Evolutionary conservation across 1,140 invertebrate genomes (phyloP), one percentile per base, ranked within the genome.

Genomic region (Heliconius congener): DNA sequence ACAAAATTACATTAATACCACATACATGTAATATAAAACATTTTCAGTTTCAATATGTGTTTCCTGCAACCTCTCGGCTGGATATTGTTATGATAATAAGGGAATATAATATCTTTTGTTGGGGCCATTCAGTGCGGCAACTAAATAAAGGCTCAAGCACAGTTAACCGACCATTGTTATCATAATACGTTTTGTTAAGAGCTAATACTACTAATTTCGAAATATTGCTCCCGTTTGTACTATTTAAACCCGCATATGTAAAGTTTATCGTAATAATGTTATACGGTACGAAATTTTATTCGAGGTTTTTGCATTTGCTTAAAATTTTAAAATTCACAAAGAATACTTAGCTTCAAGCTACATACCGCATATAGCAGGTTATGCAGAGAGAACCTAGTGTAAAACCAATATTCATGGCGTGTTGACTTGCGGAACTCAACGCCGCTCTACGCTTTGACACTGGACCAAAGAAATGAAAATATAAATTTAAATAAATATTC

Each of bases 51-150:
- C 23, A 9, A 66, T 76, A 71, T 37, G 46, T 57, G 50, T 16
- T 37, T 71, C 76, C 71, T 42, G 76, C 70, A 37, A 72, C 70
- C 42, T 72, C 50, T 71, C 27, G 71, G 34, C 42, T 16, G 2
- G 1, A 30, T 77, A 77, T 77, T 77, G 66, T 77, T 39, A 77
- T 77, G 76, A 70, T 77, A 75, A 75, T 75, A 60, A 39, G 74
- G 1, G 55, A 57, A 75, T 37, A 75, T 66, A 57, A 60, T 60
- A 42, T 27, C 73, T 52, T 74, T 74, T 74, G 55, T 75, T 66
- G 39, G 5, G n/a, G 34, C 55, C n/a, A 75, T 75, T 75, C 34
- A 75, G 23, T 75, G 55, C 46, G 46, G 30, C 39, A 42, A 42
- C 27, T 46, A 60, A 27, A 75, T 60, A 66, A 75, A 66, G 74